A percentile compares a stretch with the other conserved stretches of the same genome.
phyloP scores from a whole-genome alignment of 2,888 invertebrate species.

The Hydrotaea diabolus region DNA sequence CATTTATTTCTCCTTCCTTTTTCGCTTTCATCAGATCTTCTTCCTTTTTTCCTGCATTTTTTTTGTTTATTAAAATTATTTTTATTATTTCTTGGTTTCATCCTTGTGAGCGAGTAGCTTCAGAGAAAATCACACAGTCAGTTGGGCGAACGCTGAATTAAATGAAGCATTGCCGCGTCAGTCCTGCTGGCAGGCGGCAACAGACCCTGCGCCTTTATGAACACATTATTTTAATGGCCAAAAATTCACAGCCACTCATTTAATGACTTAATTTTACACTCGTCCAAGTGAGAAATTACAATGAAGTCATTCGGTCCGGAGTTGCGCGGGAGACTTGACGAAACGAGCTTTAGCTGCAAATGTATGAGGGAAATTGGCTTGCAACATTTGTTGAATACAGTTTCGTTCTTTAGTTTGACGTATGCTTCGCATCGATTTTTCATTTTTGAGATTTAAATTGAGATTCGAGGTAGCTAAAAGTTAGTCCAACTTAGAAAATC shows the following conservation, averaged over 20 bases:
- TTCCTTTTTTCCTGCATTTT: slow-evolving; percentile 43
- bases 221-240: slow-evolving; percentile 67
- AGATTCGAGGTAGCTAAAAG: no score
- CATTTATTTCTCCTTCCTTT: background rate
- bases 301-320: slow-evolving; percentile 68
- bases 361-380: background rate
- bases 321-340: slow-evolving; percentile 26
- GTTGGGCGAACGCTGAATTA: slow-evolving; percentile 40
- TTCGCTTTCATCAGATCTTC: slow-evolving; percentile 8
- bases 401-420: no score
- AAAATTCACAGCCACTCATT: slow-evolving; percentile 72
- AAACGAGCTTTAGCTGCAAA: background rate
- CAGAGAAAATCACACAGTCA: background rate
- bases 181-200: slow-evolving; percentile 32
- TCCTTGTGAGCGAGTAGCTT: background rate
- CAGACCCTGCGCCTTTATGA: slow-evolving; percentile 50
- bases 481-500: no score
- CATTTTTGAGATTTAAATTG: no score
- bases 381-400: background rate
- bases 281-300: slow-evolving; percentile 81
- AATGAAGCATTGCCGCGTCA: background rate
- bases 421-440: no score
- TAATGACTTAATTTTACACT: slow-evolving; percentile 81
- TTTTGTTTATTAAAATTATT: slow-evolving; percentile 52
- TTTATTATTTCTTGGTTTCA: slow-evolving; percentile 36